Evolutionary conservation across 1,140 invertebrate genomes (phyloP), one percentile per base, ranked within the genome.

Genomic region (Octopus bimaculoides): DNA sequence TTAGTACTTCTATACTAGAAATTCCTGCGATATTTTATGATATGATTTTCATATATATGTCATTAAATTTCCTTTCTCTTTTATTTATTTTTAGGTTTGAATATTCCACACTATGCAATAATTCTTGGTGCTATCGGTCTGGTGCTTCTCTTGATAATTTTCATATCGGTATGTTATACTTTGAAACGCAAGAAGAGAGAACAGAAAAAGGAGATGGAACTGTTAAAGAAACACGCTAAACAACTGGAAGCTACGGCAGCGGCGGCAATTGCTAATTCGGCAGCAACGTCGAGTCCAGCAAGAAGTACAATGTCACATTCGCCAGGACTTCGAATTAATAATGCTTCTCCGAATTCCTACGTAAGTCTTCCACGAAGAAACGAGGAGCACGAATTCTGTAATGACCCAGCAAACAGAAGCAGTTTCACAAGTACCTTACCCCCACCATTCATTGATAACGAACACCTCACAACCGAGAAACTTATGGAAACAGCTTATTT

Each of bases 71-170:
- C 26, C 26, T 9, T 74, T 74, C 20, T 75, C 4, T 75, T 20
- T 75, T 75, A 6, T 75, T 75, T 75, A 41, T 52, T 54, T 52
- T 52, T 4, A 52, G 74, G 74, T 54, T 10, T 75, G 5, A 52
- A 75, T 52, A 75, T 75, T 75, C 74, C 74, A 7, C 52, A 75
- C 20, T 52, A 75, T 75, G 74, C 74, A 7, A 75, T 75, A 52
- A 75, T 75, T 52, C 52, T 75, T 9, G 74, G 74, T 10, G 17
- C 74, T 5, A 75, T 75, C 17, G 74, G 74, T 75, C 52, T 20
- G 0, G 20, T 75, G 20, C 14, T 75, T 17, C 14, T 75, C 41
- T 14, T 75, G 14, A 54, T 75, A 5, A 52, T 52, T 52, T 9
- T 54, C n/a, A 75, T 75, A 52, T 75, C 74, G 5, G 52, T 75